Evolutionary conservation across 2,888 invertebrate species (phyloP), one percentile per base, ranked within the genome.

Genomic region (Cataglyphis altisquamis): DNA sequence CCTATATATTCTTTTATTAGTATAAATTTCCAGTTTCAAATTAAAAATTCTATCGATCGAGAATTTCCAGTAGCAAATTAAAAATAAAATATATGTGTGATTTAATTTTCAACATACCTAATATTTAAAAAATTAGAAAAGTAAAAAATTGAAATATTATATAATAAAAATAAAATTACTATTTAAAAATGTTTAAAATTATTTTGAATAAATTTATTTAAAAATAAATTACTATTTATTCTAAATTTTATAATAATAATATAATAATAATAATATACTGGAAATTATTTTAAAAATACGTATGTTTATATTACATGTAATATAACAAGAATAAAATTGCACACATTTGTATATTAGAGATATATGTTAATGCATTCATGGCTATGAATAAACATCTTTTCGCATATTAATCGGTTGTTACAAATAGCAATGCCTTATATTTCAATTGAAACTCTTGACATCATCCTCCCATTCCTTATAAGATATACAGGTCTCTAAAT

Each of bases 401-500:
- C 5, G 1, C 1, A 15, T 18, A 63, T 45, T 18, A 45, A 25
- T 41, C 10, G 0, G 1, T 63, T 63, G 8, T 63, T 63, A 25
- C 10, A 32, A 62, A 36, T 0, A 55, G n/a, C 10, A 32, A 74
- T 10, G 15, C 45, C n/a, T 1, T 18, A 21, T 73, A 3, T 4
- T n/a, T 15, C 15, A 32, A 74, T 74, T 55, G 10, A 74, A 45
- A 57, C 12, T 32, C 25, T 66, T 25, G 36, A 62, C 39, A 32
- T 41, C n/a, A 41, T 6, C 21, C 6, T 29, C 6, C 32, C 52
- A 32, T 82, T 85, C 36, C 32, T 84, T 67, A 72, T 29, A 15
- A 67, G 41, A 81, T 84, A 63, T 29, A 52, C 57, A 41, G 72
- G 63, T 55, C 64, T 84, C 81, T 84, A 87, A 83, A 83, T 57